Percentiles rank a stretch among this genome's conserved stretches.
Conservation (phyloP, 2,113 vertebrate genomes). For the Saccopteryx leptura region DNA sequence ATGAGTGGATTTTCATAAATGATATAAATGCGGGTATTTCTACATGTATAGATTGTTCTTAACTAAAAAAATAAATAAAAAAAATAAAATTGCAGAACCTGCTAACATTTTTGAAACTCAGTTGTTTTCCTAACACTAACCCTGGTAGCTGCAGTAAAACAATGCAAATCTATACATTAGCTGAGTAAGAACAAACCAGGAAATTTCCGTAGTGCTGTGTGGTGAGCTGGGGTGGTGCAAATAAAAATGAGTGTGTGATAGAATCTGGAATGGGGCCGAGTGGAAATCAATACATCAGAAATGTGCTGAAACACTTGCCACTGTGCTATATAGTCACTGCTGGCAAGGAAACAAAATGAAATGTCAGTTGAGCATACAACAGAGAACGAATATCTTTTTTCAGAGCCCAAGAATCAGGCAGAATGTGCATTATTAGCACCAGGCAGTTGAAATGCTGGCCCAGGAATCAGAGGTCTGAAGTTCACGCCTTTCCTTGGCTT, state of each 20-base stretch:
- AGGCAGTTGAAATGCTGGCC: background rate
- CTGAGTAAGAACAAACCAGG: background rate
- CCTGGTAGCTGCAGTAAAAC: background rate
- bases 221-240: background rate
- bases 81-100: background rate
- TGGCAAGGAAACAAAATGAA: constrained; percentile 55
- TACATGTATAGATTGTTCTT: background rate
- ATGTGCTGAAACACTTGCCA: constrained; percentile 22
- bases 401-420: background rate
- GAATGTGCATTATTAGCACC: background rate
- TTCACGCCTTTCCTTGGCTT: background rate
- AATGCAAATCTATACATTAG: background rate
- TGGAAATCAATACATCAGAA: constrained; percentile 53
- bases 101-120: background rate
- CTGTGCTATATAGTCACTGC: background rate
- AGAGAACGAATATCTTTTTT: constrained; percentile 7
- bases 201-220: rapidly evolving
- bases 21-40: constrained; percentile 10
- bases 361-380: background rate
- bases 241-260: background rate
- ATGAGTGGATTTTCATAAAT: background rate
- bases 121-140: background rate
- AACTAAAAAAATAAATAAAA: background rate
- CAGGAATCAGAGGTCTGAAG: background rate
- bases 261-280: constrained; percentile 3